These are phyloP conservation scores for Eustalomyia histrio DNA, from an alignment of 2,888 invertebrate genomes.

Conservation along the genomic window DNA sequence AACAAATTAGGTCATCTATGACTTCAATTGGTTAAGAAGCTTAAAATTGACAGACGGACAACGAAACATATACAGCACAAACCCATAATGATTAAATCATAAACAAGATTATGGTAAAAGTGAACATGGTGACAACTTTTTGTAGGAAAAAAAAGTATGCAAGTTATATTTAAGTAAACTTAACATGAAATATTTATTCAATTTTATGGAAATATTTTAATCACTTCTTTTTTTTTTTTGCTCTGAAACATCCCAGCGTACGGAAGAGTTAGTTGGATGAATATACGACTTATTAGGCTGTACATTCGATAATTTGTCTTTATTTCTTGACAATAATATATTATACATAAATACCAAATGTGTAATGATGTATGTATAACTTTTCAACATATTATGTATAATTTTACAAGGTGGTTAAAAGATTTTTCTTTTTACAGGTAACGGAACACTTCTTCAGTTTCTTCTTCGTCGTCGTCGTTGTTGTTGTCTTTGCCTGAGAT, in stretches of 20 bases:
- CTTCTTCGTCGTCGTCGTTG: too few species aligned
- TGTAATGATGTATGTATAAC: conserved; percentile 34
- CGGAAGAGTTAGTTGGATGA: neutral
- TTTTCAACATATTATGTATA: conserved; percentile 18
- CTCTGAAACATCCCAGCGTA: neutral
- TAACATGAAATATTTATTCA: conserved; percentile 13
- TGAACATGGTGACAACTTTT: conserved; percentile 52
- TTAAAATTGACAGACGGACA: conserved; percentile 27
- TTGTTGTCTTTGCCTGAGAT: conserved; percentile 14
- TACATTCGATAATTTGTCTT: conserved; percentile 57
- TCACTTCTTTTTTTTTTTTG: neutral
- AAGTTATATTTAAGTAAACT: conserved; percentile 9
- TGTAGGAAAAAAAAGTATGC: conserved; percentile 2
- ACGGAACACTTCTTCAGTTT: conserved; percentile 45
- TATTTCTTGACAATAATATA: conserved; percentile 41
- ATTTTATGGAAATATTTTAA: conserved; percentile 28
- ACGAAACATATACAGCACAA: neutral
- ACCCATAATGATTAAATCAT: conserved; percentile 53
- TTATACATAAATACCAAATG: neutral
- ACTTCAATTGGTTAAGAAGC: conserved; percentile 60
- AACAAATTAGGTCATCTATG: conserved; percentile 64
- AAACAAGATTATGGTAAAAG: conserved; percentile 40
- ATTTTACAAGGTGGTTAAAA: neutral
- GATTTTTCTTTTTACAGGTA: conserved; percentile 23
- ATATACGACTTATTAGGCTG: conserved; percentile 12